These are phyloP conservation scores for Copidosoma floridanum DNA, from an alignment of 1,140 invertebrate species.

Conservation along the genomic window DNA sequence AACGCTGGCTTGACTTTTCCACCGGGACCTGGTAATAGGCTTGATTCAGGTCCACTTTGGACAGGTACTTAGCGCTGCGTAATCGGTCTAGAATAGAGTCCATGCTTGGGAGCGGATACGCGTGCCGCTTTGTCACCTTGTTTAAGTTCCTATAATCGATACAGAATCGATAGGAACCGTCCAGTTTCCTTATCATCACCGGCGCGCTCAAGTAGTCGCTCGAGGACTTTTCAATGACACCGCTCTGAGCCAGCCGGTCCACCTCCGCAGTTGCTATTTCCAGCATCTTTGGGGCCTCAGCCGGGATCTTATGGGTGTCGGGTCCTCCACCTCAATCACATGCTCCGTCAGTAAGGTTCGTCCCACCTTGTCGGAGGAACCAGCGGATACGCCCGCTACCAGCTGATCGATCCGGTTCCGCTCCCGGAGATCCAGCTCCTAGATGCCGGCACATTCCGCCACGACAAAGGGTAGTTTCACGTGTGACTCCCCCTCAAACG, in stretches of 20 bases:
- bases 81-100: not conserved
- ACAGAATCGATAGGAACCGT: constrained; percentile 31
- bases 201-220: constrained; percentile 37
- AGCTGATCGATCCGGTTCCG: not conserved
- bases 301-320: constrained; percentile 8
- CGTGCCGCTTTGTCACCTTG: constrained; percentile 1
- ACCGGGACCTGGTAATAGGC: constrained; percentile 13
- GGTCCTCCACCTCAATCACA: not conserved
- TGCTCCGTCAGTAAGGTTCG: not conserved
- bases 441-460: not conserved
- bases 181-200: constrained; percentile 33
- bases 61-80: not conserved
- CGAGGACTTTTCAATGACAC: constrained; percentile 35
- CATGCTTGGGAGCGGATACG: constrained; percentile 28
- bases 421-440: not conserved
- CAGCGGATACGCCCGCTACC: not conserved
- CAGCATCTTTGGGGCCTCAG: not conserved
- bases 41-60: constrained; percentile 4
- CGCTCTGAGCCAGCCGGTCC: constrained; percentile 31
- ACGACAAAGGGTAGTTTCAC: not conserved
- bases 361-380: not conserved
- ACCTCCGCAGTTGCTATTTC: constrained; percentile 2
- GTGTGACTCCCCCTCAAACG: not conserved
- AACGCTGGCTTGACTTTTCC: not conserved
- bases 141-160: constrained; percentile 31